Percentiles rank a stretch among this genome's conserved stretches.
phyloP scores from a whole-genome alignment of 1,140 invertebrate genomes.

The Trialeurodes vaporariorum region DNA sequence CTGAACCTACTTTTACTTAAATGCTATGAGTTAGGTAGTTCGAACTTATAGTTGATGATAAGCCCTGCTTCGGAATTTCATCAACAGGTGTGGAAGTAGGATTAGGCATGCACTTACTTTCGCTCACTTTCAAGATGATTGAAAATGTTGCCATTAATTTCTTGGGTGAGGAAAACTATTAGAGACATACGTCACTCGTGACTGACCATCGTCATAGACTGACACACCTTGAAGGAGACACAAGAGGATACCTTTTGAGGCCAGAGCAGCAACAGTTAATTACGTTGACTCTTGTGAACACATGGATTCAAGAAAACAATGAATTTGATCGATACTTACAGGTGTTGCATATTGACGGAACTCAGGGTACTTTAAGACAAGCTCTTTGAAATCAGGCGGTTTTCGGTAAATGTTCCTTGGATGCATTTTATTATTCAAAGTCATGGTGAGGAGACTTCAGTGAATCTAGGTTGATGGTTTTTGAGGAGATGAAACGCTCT shows the following conservation, averaged over 20 bases:
- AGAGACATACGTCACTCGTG: background rate
- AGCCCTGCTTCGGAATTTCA: too few relatives aligned
- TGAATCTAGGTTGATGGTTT: too few relatives aligned
- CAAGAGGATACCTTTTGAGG: background rate
- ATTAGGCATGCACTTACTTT: too few relatives aligned
- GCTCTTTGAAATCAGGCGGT: constrained; percentile 60
- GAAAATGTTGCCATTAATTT: too few relatives aligned
- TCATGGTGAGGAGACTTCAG: too few relatives aligned
- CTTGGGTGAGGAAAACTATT: too few relatives aligned
- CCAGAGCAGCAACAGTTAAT: background rate
- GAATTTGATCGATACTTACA: constrained; percentile 31
- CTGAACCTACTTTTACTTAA: background rate
- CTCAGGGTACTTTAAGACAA: constrained; percentile 63
- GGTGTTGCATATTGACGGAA: constrained; percentile 53
- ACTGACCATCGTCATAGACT: background rate
- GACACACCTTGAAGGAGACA: background rate
- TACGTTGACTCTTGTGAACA: background rate
- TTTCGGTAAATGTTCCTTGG: constrained; percentile 65
- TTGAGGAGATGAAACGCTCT: too few relatives aligned
- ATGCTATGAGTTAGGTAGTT: background rate
- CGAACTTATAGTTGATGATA: background rate
- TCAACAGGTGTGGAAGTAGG: too few relatives aligned
- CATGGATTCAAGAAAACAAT: background rate
- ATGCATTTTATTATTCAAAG: too few relatives aligned
- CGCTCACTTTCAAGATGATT: too few relatives aligned